phyloP scores from a whole-genome alignment of 2,113 vertebrate genomes.

The Cebidichthys violaceus region DNA sequence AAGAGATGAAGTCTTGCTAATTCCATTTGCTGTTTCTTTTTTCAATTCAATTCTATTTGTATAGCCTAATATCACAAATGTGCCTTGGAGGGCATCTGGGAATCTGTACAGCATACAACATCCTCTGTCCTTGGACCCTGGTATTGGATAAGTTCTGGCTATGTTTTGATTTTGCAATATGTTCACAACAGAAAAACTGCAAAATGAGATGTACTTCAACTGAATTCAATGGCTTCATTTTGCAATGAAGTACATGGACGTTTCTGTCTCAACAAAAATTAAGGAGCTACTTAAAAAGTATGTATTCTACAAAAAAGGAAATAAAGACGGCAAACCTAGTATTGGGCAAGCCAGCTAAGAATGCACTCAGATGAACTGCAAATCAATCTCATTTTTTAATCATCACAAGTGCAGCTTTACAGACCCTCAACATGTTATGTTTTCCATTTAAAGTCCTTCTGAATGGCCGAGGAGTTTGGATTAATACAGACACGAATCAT shows the following conservation, averaged over 20 bases:
- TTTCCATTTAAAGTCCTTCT: not conserved
- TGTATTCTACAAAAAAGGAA: not conserved
- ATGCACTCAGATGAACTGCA: not conserved
- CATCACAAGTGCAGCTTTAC: not conserved
- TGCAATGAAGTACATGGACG: not conserved
- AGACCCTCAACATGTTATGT: not conserved
- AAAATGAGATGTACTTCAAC: not conserved
- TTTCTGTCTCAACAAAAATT: not conserved
- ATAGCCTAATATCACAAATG: not conserved
- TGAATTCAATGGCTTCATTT: not conserved
- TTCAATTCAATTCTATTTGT: not conserved
- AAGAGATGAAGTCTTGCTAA: not conserved
- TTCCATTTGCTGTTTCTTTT: not conserved
- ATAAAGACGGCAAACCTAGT: not conserved
- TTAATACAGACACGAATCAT: constrained; percentile 1
- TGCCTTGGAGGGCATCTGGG: too few species aligned
- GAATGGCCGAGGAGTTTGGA: not conserved
- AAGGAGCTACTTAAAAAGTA: not conserved
- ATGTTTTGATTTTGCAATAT: not conserved
- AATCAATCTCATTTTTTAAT: not conserved
- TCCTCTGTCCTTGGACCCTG: not conserved
- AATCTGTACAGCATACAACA: not conserved
- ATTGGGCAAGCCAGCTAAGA: too few species aligned
- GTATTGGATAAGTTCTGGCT: not conserved
- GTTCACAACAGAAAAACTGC: not conserved